Conservation (phyloP, 64 coral and sea anemone species). For the Acropora tenuis region DNA sequence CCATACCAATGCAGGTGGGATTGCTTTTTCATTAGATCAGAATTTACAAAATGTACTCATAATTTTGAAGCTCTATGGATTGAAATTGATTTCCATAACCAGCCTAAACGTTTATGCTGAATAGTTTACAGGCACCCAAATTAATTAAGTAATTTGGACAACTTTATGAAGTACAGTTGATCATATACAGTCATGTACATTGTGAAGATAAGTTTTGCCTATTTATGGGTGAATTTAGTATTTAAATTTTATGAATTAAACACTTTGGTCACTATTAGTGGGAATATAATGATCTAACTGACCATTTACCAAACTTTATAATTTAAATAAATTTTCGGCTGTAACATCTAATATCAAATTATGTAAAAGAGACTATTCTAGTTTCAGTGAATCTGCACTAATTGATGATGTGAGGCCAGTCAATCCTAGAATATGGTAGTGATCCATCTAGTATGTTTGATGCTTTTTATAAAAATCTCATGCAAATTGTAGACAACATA, state of each 20-base stretch:
- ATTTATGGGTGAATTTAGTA: too few relatives aligned
- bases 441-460: neutral
- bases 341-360: neutral
- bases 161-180: neutral
- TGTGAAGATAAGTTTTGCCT: neutral
- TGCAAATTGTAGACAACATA: neutral
- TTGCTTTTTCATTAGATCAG: too few relatives aligned
- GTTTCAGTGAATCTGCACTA: neutral
- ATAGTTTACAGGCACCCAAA: constrained; percentile 9
- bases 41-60: neutral
- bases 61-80: constrained; percentile 11
- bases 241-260: neutral
- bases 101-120: neutral
- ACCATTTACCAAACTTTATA: neutral
- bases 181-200: neutral
- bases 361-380: neutral
- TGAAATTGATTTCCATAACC: neutral
- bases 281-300: neutral
- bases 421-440: neutral
- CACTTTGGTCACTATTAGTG: neutral
- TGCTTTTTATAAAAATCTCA: neutral
- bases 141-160: neutral
- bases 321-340: neutral
- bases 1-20: too few relatives aligned
- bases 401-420: neutral